Conservation (phyloP, 2,797 vertebrate genomes). For the Sebastes trivittatus region DNA sequence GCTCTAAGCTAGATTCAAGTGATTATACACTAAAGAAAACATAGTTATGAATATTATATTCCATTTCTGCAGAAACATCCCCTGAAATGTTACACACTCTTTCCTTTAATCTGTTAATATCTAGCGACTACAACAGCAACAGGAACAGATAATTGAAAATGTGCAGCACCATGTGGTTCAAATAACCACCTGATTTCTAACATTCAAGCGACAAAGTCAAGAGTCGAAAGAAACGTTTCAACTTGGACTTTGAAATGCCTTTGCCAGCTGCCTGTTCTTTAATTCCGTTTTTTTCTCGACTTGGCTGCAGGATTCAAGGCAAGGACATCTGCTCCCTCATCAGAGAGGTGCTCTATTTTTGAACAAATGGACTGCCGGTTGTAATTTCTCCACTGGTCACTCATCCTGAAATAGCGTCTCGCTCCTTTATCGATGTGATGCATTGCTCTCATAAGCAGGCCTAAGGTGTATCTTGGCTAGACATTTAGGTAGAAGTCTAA, state of each 20-base stretch:
- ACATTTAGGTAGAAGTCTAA: not conserved
- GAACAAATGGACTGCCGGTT: conserved; percentile 60
- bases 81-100: too few relatives aligned
- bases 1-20: too few relatives aligned
- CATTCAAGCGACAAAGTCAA: conserved; percentile 6
- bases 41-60: too few relatives aligned
- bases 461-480: not conserved
- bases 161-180: not conserved
- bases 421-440: conserved; percentile 33
- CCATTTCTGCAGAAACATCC: too few relatives aligned
- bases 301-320: conserved; percentile 53
- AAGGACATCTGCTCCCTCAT: conserved; percentile 73
- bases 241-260: conserved; percentile 18
- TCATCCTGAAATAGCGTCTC: conserved; percentile 53
- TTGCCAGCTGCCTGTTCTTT: conserved; percentile 16
- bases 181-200: not conserved
- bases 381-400: conserved; percentile 62
- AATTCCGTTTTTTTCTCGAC: conserved; percentile 7
- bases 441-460: not conserved
- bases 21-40: too few relatives aligned
- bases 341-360: conserved; percentile 72
- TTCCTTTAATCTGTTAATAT: not conserved
- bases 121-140: not conserved
- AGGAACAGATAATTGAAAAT: not conserved
- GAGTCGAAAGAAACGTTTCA: not conserved